Evolutionary conservation across 2,888 invertebrate genomes (phyloP).

Genomic region (Cremastinae sp.): DNA sequence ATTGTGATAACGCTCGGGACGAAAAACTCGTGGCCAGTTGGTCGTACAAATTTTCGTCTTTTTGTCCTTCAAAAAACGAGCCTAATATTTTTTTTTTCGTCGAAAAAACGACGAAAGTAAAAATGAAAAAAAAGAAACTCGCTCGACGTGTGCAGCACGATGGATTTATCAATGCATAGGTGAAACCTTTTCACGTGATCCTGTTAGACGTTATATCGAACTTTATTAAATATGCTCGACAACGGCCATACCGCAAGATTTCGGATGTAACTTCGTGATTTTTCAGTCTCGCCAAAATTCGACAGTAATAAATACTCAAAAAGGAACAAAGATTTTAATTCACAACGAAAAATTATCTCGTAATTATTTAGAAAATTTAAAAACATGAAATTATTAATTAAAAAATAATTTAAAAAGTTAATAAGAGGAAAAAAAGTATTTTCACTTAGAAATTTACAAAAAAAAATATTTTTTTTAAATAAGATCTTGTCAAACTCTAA

Average conservation of each 20-base stretch:
- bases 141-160: slow-evolving; percentile 60
- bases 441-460: too few relatives aligned
- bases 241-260: slow-evolving; percentile 29
- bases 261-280: slow-evolving; percentile 1
- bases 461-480: too few relatives aligned
- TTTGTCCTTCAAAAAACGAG: background rate
- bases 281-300: background rate
- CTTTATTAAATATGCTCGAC: slow-evolving; percentile 76
- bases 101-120: slow-evolving; percentile 28
- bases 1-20: slow-evolving; percentile 28
- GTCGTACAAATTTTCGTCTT: slow-evolving; percentile 13
- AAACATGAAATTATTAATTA: background rate
- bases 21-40: slow-evolving; percentile 37
- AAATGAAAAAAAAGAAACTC: slow-evolving; percentile 57
- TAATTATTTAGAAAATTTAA: too few relatives aligned
- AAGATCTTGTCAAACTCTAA: too few relatives aligned
- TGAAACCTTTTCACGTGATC: slow-evolving; percentile 77
- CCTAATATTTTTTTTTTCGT: slow-evolving; percentile 5
- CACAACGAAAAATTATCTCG: too few relatives aligned
- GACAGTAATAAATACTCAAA: background rate
- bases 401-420: background rate
- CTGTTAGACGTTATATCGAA: slow-evolving; percentile 76
- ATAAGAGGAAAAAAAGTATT: background rate
- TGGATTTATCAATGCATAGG: slow-evolving; percentile 76
- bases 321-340: too few relatives aligned